Base-by-base conservation (phyloP, 2,888 invertebrate genomes). In the Erebia ligea region DNA sequence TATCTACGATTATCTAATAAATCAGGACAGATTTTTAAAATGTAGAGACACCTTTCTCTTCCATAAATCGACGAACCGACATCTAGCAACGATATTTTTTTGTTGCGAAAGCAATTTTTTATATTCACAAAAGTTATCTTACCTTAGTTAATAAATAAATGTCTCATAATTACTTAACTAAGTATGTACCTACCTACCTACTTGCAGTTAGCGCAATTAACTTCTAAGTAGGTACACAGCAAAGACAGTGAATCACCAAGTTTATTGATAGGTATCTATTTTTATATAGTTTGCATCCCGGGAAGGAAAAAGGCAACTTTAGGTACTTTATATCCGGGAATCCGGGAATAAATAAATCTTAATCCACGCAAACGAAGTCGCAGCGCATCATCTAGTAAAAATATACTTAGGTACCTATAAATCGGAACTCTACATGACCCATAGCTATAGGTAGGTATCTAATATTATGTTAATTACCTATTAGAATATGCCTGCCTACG, bases 181-280 rank as follows among this genome's bases (percentile, higher is more conserved):
- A 50, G 52, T 45, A 48, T 50, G 42, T 34, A 34, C n/a, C n/a
- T 34, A 34, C 4, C 8, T 40, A 45, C 13, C 1, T 13, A 45
- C 3, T 10, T 45, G 34, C 45, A 52, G 50, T 67, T 67, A 67
- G 50, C 67, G 40, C 61, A 67, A 50, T 67, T 52, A 62, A 67
- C 34, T 59, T 40, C 67, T 67, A 17, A 63, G 3, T 67, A 17
- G 50, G 3, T 21, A 50, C 52, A 40, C 21, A 61, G 45, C 67
- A 1, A 10, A 25, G 34, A 56, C 19, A 17, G 17, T 67, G 40
- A 67, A 67, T 67, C 67, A 67, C 19, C 15, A 56, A 9, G 15
- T 6, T 52, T 48, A 50, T 52, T 40, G 21, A 57, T 21, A 42
- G 19, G 34, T 34, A 6, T 34, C 34, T 34, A 34, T 34, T 34